These are phyloP conservation scores for Tursiops truncatus DNA, from an alignment of 2,113 vertebrate species.

Conservation along the genomic window DNA sequence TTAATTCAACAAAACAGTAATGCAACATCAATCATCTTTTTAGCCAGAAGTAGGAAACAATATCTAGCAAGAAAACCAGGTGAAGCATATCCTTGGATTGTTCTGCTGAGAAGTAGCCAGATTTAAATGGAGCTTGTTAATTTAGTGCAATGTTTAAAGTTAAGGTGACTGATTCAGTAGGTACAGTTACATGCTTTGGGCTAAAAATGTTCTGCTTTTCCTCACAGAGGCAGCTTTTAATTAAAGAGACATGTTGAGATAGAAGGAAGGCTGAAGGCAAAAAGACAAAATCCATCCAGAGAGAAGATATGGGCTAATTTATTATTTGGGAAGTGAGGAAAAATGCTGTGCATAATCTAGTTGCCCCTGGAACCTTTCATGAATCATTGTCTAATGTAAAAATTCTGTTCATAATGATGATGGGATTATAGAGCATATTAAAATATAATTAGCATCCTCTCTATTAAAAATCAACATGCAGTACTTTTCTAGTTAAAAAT, in stretches of 20 bases:
- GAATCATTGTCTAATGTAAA: not conserved
- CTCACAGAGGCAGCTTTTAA: slow-evolving; percentile 4
- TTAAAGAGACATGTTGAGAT: not conserved
- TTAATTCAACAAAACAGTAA: not conserved
- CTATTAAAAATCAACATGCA: not conserved
- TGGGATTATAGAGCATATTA: not conserved
- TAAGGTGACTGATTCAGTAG: not conserved
- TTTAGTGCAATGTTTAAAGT: not conserved
- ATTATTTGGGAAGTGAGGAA: not conserved
- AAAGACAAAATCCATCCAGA: not conserved
- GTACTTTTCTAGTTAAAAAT: not conserved
- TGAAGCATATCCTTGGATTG: not conserved
- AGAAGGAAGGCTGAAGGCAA: not conserved
- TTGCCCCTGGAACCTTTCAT: not conserved
- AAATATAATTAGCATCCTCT: slow-evolving; percentile 7
- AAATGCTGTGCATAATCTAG: not conserved
- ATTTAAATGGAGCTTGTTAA: not conserved
- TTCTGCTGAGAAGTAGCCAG: not conserved
- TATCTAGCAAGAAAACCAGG: not conserved
- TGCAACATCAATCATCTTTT: not conserved
- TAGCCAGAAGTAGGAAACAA: not conserved
- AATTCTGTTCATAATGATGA: not conserved
- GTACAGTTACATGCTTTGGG: not conserved
- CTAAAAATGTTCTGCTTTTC: not conserved
- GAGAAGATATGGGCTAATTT: not conserved